These are phyloP conservation scores for Hydrocynus forskahlii DNA, from an alignment of 2,797 vertebrate genomes.

Conservation along the genomic window DNA sequence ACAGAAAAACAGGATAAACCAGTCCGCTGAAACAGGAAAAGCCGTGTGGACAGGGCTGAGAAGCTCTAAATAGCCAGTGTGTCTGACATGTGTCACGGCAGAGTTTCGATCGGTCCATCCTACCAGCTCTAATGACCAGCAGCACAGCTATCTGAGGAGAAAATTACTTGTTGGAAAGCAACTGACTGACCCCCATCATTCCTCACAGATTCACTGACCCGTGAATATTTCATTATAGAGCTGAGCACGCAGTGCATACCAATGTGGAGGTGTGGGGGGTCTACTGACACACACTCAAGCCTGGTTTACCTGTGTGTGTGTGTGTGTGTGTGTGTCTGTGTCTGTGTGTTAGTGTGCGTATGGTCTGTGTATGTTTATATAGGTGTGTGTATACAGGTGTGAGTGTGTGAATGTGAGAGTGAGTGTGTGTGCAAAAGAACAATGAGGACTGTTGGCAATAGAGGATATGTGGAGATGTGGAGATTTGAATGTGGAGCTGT, in stretches of 20 bases:
- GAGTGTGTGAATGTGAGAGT: neutral
- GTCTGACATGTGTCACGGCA: constrained; percentile 71
- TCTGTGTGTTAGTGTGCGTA: no score
- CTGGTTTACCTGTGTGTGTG: neutral
- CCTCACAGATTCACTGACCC: constrained; percentile 93
- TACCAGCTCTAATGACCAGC: constrained; percentile 85
- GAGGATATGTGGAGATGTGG: neutral
- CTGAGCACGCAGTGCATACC: constrained; percentile 83
- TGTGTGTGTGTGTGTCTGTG: no score
- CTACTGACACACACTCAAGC: neutral
- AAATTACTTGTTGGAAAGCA: constrained; percentile 91
- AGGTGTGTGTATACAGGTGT: neutral
- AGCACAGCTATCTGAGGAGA: constrained; percentile 78
- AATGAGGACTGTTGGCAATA: neutral
- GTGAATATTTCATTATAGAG: constrained; percentile 96
- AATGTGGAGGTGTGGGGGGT: constrained; percentile 69
- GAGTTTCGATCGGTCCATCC: constrained; percentile 74
- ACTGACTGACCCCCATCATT: constrained; percentile 91
- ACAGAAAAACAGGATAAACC: neutral
- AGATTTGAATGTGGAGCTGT: no score
- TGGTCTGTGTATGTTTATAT: no score
- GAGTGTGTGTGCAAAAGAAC: neutral
- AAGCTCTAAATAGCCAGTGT: constrained; percentile 72
- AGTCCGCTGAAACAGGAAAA: constrained; percentile 49
- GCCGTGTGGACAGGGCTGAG: neutral